Evolutionary conservation across 30 jellyfish, hydroid and myxozoan species (phyloP).

Genomic region (Catostylus mosaicus): DNA sequence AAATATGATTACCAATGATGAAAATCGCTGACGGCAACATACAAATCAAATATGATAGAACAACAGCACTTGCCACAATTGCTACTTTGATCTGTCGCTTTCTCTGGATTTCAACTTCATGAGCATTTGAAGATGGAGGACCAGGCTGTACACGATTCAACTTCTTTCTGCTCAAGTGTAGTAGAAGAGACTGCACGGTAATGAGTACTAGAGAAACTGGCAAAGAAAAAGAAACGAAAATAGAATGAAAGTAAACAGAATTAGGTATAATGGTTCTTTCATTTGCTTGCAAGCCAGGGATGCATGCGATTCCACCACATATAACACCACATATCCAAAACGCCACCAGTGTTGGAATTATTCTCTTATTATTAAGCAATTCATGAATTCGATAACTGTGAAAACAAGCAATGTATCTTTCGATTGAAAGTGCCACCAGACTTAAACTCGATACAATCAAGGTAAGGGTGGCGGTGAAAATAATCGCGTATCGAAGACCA

Average conservation of each 20-base stretch:
- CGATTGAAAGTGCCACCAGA: slow-evolving; percentile 17
- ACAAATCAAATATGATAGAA: neutral
- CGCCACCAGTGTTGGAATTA: neutral
- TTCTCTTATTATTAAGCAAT: slow-evolving; percentile 2
- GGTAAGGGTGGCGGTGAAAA: slow-evolving; percentile 3
- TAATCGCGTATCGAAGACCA: neutral
- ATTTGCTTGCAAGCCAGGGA: neutral
- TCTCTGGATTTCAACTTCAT: neutral
- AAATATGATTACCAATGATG: neutral
- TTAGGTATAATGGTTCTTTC: neutral
- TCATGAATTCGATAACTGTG: slow-evolving; percentile 20
- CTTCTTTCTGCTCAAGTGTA: slow-evolving; percentile 1
- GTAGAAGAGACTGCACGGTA: neutral
- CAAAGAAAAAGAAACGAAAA: neutral
- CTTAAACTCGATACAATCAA: neutral
- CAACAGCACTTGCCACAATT: neutral
- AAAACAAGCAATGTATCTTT: slow-evolving; percentile 25
- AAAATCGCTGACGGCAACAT: slow-evolving; percentile 1
- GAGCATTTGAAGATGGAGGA: neutral
- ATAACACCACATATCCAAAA: slow-evolving; percentile 6
- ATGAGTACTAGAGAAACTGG: neutral
- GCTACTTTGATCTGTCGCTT: slow-evolving; percentile 9
- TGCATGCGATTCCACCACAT: neutral
- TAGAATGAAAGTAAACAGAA: neutral
- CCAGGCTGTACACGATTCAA: neutral